These are phyloP conservation scores for Wiebesia pumilae DNA, from an alignment of 1,140 invertebrate species.

Conservation along the genomic window DNA sequence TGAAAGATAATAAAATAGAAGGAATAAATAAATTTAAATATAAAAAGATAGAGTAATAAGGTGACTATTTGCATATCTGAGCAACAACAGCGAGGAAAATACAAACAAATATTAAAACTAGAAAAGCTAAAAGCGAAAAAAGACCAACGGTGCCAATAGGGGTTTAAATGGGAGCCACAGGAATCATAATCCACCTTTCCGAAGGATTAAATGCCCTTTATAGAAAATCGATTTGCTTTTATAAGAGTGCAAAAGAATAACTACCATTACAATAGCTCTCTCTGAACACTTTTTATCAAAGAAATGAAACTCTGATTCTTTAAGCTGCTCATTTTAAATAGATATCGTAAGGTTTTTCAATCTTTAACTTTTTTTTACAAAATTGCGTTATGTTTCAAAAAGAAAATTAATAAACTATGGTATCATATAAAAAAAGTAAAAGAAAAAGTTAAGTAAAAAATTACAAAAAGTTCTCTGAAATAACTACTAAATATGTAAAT, in stretches of 20 bases:
- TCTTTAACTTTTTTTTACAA: too few species aligned
- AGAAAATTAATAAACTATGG: too few species aligned
- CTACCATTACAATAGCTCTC: background rate
- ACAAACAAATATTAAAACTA: background rate
- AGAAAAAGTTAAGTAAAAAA: too few species aligned
- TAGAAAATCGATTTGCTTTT: conserved; percentile 48
- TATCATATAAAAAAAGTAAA: too few species aligned
- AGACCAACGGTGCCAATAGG: background rate
- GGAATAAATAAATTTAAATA: background rate
- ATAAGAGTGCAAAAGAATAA: background rate
- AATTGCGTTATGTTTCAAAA: too few species aligned
- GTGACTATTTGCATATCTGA: background rate
- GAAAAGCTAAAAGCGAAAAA: background rate
- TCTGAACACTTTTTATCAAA: background rate
- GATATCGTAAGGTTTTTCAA: too few species aligned
- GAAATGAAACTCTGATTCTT: background rate
- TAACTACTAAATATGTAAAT: too few species aligned
- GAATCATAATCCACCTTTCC: conserved; percentile 13
- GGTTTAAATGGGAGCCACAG: background rate
- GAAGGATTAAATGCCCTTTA: conserved; percentile 41
- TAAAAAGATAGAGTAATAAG: conserved; percentile 16
- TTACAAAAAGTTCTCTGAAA: too few species aligned
- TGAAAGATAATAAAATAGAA: too few species aligned
- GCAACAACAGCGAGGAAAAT: too few species aligned
- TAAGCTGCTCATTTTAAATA: too few species aligned